Percentiles rank a stretch among this genome's conserved stretches.
Conservation (phyloP, 2,797 vertebrate species). For the Moxostoma hubbsi region DNA sequence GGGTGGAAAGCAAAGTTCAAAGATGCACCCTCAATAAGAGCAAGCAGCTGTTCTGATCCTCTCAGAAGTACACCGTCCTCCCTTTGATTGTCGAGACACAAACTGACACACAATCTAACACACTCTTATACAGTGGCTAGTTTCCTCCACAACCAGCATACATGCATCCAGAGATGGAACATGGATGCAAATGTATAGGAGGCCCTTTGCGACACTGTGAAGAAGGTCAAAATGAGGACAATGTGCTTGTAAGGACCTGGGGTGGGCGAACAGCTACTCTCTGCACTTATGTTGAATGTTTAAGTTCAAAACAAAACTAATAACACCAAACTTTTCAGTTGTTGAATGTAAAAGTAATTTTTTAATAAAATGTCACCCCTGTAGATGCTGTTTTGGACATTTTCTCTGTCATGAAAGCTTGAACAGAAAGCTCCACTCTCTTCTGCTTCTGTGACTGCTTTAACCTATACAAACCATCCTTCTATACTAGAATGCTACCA, state of each 20-base stretch:
- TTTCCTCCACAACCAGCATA: slow-evolving; percentile 44
- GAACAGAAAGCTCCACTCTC: slow-evolving; percentile 65
- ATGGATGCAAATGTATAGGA: slow-evolving; percentile 39
- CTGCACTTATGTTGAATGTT: slow-evolving; percentile 69
- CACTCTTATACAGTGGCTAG: slow-evolving; percentile 32
- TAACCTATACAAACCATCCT: slow-evolving; percentile 63
- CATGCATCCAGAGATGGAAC: slow-evolving; percentile 42
- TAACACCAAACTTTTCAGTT: slow-evolving; percentile 71
- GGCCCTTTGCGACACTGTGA: slow-evolving; percentile 73
- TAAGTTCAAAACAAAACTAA: slow-evolving; percentile 50
- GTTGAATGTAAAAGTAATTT: slow-evolving; percentile 75
- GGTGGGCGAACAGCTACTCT: slow-evolving; percentile 47
- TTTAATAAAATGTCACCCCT: slow-evolving; percentile 53
- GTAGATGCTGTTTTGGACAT: slow-evolving; percentile 83
- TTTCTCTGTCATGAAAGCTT: slow-evolving; percentile 68
- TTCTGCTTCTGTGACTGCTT: slow-evolving; percentile 71
- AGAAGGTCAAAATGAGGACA: slow-evolving; percentile 56
- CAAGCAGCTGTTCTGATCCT: slow-evolving; percentile 33
- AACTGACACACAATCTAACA: neutral
- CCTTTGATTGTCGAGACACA: neutral
- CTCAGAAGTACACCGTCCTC: slow-evolving; percentile 30
- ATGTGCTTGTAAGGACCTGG: slow-evolving; percentile 41
- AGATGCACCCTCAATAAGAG: slow-evolving; percentile 45
- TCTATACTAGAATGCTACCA: slow-evolving; percentile 67
- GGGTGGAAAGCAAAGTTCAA: slow-evolving; percentile 38